Percentiles rank a stretch among this genome's conserved stretches.
Evolutionary conservation across 2,113 vertebrate species (phyloP).

Genomic region (Planiliza haematocheilus): DNA sequence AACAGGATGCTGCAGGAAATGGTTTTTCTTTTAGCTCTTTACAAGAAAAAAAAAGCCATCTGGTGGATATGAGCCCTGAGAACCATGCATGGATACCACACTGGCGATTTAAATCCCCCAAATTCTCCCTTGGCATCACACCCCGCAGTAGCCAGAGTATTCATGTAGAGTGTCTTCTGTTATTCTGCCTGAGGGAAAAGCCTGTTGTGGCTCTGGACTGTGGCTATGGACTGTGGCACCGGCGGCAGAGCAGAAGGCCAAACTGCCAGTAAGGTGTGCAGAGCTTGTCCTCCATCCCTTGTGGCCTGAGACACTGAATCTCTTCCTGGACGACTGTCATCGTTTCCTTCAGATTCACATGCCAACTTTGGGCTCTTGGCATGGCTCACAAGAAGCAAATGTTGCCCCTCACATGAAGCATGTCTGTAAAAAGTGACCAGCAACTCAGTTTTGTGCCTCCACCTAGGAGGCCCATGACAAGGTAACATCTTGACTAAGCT

Average conservation of each 20-base stretch:
- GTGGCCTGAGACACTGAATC: conserved; percentile 19
- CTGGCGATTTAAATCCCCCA: conserved; percentile 18
- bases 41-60: conserved; percentile 19
- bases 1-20: conserved; percentile 17
- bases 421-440: conserved; percentile 15
- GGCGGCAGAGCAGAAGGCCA: conserved; percentile 27
- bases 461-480: neutral
- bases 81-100: neutral
- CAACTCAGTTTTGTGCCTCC: conserved; percentile 15
- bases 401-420: conserved; percentile 20
- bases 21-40: neutral
- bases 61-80: neutral
- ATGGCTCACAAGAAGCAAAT: conserved; percentile 20
- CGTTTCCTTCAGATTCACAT: conserved; percentile 20
- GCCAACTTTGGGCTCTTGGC: conserved; percentile 42
- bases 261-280: conserved; percentile 7
- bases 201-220: conserved; percentile 4
- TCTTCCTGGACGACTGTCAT: conserved; percentile 9
- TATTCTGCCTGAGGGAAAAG: conserved; percentile 18
- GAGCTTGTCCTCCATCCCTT: conserved; percentile 19
- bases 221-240: conserved; percentile 7
- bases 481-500: conserved; percentile 25
- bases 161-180: too few relatives aligned
- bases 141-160: neutral
- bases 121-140: conserved; percentile 23